Evolutionary conservation across 2,113 vertebrate genomes (phyloP).

Genomic region (Ailuropoda melanoleuca): DNA sequence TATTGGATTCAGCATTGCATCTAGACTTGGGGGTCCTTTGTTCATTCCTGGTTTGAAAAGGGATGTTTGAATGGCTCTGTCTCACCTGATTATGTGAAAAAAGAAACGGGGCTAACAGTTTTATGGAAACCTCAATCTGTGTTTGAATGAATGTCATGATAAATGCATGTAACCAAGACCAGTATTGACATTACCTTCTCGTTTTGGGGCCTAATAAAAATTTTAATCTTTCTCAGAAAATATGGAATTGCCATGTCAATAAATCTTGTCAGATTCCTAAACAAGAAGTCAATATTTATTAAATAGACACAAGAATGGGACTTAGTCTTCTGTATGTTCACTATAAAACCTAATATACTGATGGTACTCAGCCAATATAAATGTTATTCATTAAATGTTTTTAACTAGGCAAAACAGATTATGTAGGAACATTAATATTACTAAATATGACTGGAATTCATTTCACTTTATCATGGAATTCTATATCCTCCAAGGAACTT

Average conservation of each 20-base stretch:
- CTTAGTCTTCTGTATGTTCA: constrained; percentile 28
- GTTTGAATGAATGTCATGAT: constrained; percentile 62
- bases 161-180: constrained; percentile 50
- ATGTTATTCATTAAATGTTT: constrained; percentile 49
- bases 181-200: constrained; percentile 62
- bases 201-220: constrained; percentile 58
- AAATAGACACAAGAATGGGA: constrained; percentile 37
- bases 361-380: constrained; percentile 27
- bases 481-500: background rate
- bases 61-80: background rate
- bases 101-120: constrained; percentile 5
- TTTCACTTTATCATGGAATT: constrained; percentile 36
- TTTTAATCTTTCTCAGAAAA: constrained; percentile 69
- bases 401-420: constrained; percentile 1
- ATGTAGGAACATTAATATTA: background rate
- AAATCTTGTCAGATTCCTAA: constrained; percentile 73
- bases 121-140: background rate
- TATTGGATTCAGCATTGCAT: background rate
- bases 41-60: background rate
- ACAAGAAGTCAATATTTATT: constrained; percentile 72
- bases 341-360: constrained; percentile 38
- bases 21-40: background rate
- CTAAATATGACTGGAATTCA: constrained; percentile 14
- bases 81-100: background rate
- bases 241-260: constrained; percentile 58